phyloP scores from a whole-genome alignment of 2,113 vertebrate species.

The Heterotilapia buettikoferi region DNA sequence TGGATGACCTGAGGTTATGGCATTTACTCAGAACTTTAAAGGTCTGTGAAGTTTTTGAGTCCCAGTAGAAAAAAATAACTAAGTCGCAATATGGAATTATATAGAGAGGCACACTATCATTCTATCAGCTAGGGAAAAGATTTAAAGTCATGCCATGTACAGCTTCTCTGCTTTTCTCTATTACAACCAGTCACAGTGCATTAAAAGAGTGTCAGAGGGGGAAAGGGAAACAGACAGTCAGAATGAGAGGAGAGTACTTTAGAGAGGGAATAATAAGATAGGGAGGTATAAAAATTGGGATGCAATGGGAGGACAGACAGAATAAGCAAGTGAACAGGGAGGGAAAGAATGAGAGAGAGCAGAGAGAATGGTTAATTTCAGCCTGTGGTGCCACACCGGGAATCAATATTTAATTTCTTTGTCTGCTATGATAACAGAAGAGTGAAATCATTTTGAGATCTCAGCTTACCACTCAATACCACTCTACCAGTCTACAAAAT shows the following conservation, averaged over 20 bases:
- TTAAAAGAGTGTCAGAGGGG: neutral
- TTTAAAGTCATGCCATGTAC: conserved; percentile 1
- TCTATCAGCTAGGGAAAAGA: neutral
- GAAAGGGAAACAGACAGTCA: neutral
- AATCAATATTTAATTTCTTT: conserved; percentile 77
- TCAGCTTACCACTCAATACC: conserved; percentile 37
- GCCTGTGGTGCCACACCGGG: conserved; percentile 21
- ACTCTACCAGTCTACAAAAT: conserved; percentile 16
- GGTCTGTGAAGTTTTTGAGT: neutral
- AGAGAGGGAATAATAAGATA: conserved; percentile 8
- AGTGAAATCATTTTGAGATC: conserved; percentile 62
- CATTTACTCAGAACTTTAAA: conserved; percentile 3
- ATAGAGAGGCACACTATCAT: neutral
- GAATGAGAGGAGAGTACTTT: conserved; percentile 1
- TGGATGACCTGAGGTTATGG: neutral
- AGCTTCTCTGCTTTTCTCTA: neutral
- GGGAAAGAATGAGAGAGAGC: neutral
- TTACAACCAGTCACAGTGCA: neutral
- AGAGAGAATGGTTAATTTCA: conserved; percentile 52
- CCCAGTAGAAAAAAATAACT: neutral
- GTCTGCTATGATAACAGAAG: conserved; percentile 65
- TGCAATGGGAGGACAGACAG: neutral
- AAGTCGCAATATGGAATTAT: neutral
- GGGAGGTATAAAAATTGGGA: neutral
- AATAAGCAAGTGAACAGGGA: conserved; percentile 17